Conservation (phyloP, 2,888 invertebrate species). For the Xanthorhoe designata region DNA sequence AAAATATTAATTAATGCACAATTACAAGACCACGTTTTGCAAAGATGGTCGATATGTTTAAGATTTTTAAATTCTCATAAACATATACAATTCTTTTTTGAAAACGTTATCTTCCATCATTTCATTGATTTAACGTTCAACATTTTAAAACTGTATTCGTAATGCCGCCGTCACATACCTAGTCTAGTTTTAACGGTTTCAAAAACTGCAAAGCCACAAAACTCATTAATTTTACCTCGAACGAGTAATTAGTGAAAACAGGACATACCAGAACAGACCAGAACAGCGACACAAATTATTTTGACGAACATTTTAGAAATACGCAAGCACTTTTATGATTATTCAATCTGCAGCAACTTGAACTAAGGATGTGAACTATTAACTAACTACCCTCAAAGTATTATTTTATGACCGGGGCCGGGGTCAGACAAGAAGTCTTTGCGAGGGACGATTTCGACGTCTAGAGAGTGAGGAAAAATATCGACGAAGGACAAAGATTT, state of each 20-base stretch:
- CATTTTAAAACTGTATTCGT: background rate
- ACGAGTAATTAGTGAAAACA: conserved; percentile 22
- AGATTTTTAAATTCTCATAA: no score
- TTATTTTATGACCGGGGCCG: background rate
- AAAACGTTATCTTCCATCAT: background rate
- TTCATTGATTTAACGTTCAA: background rate
- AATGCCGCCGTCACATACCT: background rate
- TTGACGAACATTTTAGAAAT: conserved; percentile 45
- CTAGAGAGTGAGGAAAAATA: no score
- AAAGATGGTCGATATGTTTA: background rate
- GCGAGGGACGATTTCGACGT: no score
- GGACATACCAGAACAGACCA: conserved; percentile 53
- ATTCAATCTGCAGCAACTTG: background rate
- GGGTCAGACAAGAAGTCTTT: background rate
- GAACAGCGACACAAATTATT: conserved; percentile 47
- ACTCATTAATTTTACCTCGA: conserved; percentile 26
- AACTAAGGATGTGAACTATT: background rate
- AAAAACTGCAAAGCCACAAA: conserved; percentile 6
- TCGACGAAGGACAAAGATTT: no score
- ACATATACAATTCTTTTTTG: no score
- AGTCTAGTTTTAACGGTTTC: conserved; percentile 3
- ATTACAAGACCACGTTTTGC: background rate
- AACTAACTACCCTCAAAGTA: conserved; percentile 1
- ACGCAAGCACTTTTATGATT: background rate
- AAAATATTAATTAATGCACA: no score